Evolutionary conservation across 2,888 invertebrate species (phyloP).

Genomic region (Esperia sulphurella): DNA sequence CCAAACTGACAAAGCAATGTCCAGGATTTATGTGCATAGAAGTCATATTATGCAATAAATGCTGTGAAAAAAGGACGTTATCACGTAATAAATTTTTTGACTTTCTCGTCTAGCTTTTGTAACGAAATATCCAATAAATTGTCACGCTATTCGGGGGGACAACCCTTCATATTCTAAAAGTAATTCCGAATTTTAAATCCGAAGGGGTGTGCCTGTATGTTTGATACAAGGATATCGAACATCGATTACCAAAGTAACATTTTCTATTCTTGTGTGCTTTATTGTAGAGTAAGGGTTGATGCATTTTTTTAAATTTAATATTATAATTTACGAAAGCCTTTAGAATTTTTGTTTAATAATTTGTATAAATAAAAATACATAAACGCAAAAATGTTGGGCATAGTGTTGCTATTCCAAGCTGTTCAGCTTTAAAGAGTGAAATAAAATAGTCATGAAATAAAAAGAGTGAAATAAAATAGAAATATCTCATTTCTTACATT

Average conservation of each 20-base stretch:
- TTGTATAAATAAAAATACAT: slow-evolving; percentile 12
- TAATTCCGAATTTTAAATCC: not conserved
- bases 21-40: slow-evolving; percentile 9
- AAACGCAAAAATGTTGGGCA: not conserved
- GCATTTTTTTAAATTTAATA: not conserved
- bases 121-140: slow-evolving; percentile 70
- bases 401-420: not conserved
- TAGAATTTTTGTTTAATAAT: slow-evolving; percentile 15
- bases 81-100: slow-evolving; percentile 73
- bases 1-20: slow-evolving; percentile 8
- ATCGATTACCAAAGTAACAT: not conserved
- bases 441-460: too few relatives aligned
- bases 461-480: too few relatives aligned
- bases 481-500: too few relatives aligned
- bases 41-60: slow-evolving; percentile 35
- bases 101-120: slow-evolving; percentile 43
- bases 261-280: not conserved
- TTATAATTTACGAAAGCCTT: not conserved
- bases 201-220: not conserved
- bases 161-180: slow-evolving; percentile 26
- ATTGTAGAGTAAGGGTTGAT: not conserved
- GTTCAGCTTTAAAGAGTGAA: not conserved
- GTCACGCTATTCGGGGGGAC: slow-evolving; percentile 43
- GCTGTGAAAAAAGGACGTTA: slow-evolving; percentile 54
- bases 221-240: slow-evolving; percentile 6